These are phyloP conservation scores for Lanistes nyassanus DNA, from an alignment of 1,140 invertebrate genomes.

Conservation along the genomic window DNA sequence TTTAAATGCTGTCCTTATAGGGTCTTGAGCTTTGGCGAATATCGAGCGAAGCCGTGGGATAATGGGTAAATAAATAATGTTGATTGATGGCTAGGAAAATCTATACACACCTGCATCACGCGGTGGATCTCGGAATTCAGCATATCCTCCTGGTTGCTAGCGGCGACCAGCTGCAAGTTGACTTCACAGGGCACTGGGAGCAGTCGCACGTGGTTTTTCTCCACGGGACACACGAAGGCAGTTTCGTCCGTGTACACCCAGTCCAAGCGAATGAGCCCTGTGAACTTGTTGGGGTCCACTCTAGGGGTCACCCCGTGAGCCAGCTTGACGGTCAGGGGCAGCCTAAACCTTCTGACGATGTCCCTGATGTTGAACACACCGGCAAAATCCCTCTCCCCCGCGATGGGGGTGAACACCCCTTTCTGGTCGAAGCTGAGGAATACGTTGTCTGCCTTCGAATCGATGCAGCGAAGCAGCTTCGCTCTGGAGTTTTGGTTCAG, in stretches of 20 bases:
- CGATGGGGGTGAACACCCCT: constrained; percentile 89
- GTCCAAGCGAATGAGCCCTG: constrained; percentile 81
- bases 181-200: constrained; percentile 86
- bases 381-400: constrained; percentile 90
- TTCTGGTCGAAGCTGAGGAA: constrained; percentile 85
- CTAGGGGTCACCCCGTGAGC: constrained; percentile 85
- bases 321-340: constrained; percentile 89
- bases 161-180: constrained; percentile 84
- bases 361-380: constrained; percentile 86
- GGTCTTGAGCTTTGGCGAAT: too few species aligned
- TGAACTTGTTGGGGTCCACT: constrained; percentile 68
- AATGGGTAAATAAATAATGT: too few species aligned
- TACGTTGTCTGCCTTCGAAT: constrained; percentile 84
- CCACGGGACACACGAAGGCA: constrained; percentile 80
- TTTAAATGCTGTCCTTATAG: too few species aligned
- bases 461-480: constrained; percentile 85
- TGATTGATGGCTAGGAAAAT: too few species aligned
- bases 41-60: too few species aligned
- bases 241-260: constrained; percentile 78
- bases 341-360: constrained; percentile 81
- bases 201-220: constrained; percentile 76
- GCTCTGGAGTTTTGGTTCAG: constrained; percentile 67
- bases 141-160: constrained; percentile 85
- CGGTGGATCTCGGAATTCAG: constrained; percentile 83
- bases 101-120: constrained; percentile 71